These are phyloP conservation scores for Ailurus styani DNA, from an alignment of 2,113 vertebrate genomes.

Conservation along the genomic window DNA sequence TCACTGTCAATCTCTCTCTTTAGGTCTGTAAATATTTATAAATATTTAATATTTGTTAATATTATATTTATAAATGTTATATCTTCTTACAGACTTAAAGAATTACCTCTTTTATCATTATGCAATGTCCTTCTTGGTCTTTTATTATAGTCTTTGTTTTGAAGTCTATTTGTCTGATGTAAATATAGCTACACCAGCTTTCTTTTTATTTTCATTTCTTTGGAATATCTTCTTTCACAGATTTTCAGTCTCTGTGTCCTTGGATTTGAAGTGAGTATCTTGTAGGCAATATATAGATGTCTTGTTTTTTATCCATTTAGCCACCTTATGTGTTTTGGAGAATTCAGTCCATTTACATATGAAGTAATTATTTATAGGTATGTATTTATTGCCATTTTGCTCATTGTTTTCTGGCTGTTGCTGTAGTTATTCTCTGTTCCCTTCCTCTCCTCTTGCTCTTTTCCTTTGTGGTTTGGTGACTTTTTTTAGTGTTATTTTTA, in stretches of 20 bases:
- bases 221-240: not conserved
- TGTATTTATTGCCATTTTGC: not conserved
- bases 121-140: not conserved
- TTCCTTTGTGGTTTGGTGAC: not conserved
- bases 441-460: not conserved
- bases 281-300: not conserved
- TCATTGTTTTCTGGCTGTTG: not conserved
- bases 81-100: not conserved
- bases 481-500: not conserved
- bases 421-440: not conserved
- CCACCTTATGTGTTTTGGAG: not conserved
- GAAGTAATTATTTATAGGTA: not conserved
- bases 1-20: not conserved
- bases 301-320: not conserved
- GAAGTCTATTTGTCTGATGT: not conserved
- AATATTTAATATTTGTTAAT: not conserved
- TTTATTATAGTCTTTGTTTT: not conserved
- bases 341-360: not conserved
- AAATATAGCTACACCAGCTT: not conserved
- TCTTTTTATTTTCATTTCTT: not conserved
- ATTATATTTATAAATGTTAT: not conserved
- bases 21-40: not conserved
- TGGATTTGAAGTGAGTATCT: not conserved
- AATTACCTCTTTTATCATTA: not conserved
- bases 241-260: not conserved